Evolutionary conservation across 2,113 vertebrate species (phyloP), one percentile per base, ranked within the genome.

Genomic region (Elachura formosa): DNA sequence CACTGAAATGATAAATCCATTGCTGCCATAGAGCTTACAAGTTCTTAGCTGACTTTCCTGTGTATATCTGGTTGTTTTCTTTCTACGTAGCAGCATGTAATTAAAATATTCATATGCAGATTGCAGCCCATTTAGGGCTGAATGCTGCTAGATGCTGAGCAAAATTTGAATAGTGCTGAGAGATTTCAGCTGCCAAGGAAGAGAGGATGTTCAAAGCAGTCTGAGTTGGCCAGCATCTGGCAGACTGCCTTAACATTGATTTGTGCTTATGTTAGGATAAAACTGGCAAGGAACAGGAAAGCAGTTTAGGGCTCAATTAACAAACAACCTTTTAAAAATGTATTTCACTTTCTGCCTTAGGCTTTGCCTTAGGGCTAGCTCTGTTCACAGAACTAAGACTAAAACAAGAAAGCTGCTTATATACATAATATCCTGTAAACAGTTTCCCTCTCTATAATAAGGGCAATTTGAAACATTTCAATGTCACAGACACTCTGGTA

Each of bases 281-380:
- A 95, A 76, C 71, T 86, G 72, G 84, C 93, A 85, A 84, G 76
- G 81, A 92, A 77, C 48, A 91, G 56, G 64, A 59, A 96, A 93
- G 43, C 43, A 54, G 93, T 94, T 96, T 88, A 95, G 62, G 86
- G 91, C 84, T 95, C 75, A 81, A 90, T 96, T 96, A 95, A 89
- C 85, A 94, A 90, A 94, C 86, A 96, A 40, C 28, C 87, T 95
- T 96, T 84, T 55, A 92, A 93, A 93, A 95, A 94, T 90, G 76
- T 80, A 62, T 96, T 96, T 96, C 46, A 43, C 48, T 88, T 92
- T 90, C 73, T 90, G 79, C 95, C 91, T 91, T 94, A 62, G 94
- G 95, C 94, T 88, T 93, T 96, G 87, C 96, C 91, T 88, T 90
- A 83, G 89, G 95, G 84, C 68, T 84, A 85, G 77, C 52, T n/a